Conservation (phyloP, 2,888 invertebrate genomes). For the Cheiracanthium punctorium region DNA sequence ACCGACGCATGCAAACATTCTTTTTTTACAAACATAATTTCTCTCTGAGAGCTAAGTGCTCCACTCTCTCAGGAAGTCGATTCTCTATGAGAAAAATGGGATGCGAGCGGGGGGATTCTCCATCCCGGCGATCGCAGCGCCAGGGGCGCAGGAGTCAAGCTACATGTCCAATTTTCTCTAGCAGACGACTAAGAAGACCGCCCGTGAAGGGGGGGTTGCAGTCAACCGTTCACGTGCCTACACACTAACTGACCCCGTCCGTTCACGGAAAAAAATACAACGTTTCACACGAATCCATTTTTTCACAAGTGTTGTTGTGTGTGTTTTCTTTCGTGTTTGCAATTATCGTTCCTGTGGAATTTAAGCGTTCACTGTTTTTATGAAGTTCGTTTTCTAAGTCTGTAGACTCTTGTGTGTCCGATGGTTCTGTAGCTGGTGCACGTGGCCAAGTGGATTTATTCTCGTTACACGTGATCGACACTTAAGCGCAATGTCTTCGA, state of each 20-base stretch:
- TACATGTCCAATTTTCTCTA: conserved; percentile 26
- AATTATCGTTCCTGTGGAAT: neutral
- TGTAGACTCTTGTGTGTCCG: conserved; percentile 1
- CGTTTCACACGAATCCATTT: neutral
- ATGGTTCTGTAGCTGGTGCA: conserved; percentile 37
- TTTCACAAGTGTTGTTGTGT: conserved; percentile 4
- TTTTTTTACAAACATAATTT: neutral
- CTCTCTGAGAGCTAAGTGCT: neutral
- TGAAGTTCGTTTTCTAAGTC: neutral
- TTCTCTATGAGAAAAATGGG: neutral
- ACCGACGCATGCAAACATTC: neutral
- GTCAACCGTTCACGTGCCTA: conserved; percentile 58
- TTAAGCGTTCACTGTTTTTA: neutral
- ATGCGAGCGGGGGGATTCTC: conserved; percentile 1
- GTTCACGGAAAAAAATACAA: neutral
- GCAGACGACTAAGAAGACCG: conserved; percentile 61
- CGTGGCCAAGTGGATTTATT: conserved; percentile 44
- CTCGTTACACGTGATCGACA: neutral
- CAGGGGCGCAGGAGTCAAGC: conserved; percentile 16
- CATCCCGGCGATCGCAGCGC: conserved; percentile 54
- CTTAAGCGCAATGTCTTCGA: conserved; percentile 31
- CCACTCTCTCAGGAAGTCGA: conserved; percentile 34
- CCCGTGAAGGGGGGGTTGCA: conserved; percentile 64
- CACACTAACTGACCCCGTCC: conserved; percentile 58
- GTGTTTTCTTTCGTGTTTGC: neutral